Conservation (phyloP, 1,140 invertebrate genomes). For the Himalopsyche phryganea region DNA sequence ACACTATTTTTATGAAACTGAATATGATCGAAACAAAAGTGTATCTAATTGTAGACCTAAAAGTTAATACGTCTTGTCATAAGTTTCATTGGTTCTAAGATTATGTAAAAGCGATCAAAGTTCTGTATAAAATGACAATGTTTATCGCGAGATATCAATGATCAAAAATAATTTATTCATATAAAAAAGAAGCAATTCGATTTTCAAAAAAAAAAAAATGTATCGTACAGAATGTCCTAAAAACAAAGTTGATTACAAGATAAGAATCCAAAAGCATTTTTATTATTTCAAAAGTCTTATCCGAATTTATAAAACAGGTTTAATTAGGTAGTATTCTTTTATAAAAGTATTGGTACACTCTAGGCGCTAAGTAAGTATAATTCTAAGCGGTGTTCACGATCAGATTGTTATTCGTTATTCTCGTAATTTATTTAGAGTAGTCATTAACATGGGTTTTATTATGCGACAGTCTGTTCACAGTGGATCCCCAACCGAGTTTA, state of each 20-base stretch:
- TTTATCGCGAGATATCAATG: no score
- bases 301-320: conserved; percentile 13
- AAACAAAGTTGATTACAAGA: background rate
- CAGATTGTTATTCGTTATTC: conserved; percentile 15
- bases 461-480: conserved; percentile 29
- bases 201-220: no score
- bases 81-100: no score
- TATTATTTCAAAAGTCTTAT: background rate
- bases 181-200: no score
- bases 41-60: no score
- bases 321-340: background rate
- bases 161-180: no score
- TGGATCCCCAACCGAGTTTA: conserved; percentile 29
- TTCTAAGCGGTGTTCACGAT: conserved; percentile 10
- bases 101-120: no score
- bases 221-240: background rate
- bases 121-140: no score
- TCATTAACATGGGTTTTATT: conserved; percentile 32
- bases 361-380: background rate
- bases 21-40: no score
- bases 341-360: conserved; percentile 9
- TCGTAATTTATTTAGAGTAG: conserved; percentile 31
- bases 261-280: background rate
- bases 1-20: no score
- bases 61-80: no score